Base-by-base conservation (phyloP, 1,140 invertebrate species). In the Babylonia areolata region DNA sequence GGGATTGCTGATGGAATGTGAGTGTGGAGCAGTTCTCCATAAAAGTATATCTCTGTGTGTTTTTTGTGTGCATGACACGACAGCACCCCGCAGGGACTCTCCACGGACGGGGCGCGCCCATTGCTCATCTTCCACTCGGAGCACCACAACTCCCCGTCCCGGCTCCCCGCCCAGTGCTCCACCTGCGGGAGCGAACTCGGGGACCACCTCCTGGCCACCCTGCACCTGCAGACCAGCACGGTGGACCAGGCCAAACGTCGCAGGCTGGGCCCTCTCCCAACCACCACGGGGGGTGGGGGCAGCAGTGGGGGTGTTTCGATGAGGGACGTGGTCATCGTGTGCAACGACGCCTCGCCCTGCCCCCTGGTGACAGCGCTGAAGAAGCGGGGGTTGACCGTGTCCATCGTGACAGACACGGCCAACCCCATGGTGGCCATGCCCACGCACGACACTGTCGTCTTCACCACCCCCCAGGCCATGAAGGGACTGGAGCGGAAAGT, bases 71-170 rank as follows among this genome's bases (percentile, higher is more conserved):
- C n/a, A n/a, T n/a, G n/a, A n/a, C n/a, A n/a, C n/a, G n/a, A 39
- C 79, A 85, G 79, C 58, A 51, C 79, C 12, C 79, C 71, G 35
- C 33, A 79, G 31, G 84, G 84, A 20, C 73, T 88, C 54, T 23
- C 87, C 12, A 88, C 84, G 28, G 87, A 88, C 51, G 87, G 87
- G 3, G 71, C 87, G 0, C 69, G 85, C n/a, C 87, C 87, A 12
- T 73, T 81, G 42, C 64, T 88, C 73, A 86, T 88, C 77, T 81
- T 85, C 81, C 87, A 88, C 81, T 46, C 69, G 12, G n/a, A n/a
- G n/a, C 17, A 33, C 12, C 87, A 88, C 54, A 23, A 31, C 5
- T 23, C 39, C n/a, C 0, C 64, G 3, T 39, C 64, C 39, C 64
- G 31, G 35, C 42, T 82, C 37, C 87, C 87, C 39, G 39, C 40